Evolutionary conservation across 2,888 invertebrate genomes (phyloP).

Genomic region (Steromphala cineraria): DNA sequence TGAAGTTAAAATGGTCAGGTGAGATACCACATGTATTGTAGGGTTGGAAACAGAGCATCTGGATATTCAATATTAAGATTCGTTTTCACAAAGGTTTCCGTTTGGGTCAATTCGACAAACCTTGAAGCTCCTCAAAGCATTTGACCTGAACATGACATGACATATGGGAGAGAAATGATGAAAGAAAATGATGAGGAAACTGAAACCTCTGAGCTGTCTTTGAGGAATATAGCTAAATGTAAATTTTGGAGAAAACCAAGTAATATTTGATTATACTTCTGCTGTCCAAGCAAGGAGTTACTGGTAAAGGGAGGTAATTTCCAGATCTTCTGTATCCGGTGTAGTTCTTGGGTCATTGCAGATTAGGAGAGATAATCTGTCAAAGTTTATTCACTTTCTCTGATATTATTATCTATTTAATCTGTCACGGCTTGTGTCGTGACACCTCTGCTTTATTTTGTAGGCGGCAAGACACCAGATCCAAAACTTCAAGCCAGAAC

Average conservation of each 20-base stretch:
- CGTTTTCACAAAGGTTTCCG: no score
- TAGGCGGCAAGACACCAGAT: constrained; percentile 99
- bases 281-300: no score
- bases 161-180: no score
- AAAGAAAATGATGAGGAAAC: no score
- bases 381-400: neutral
- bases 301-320: neutral
- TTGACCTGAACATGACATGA: no score
- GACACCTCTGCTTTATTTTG: constrained; percentile 76
- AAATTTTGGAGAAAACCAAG: no score
- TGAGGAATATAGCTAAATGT: no score
- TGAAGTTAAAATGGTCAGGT: neutral
- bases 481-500: constrained; percentile 87
- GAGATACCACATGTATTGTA: neutral
- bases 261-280: no score
- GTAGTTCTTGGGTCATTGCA: neutral
- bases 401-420: constrained; percentile 25
- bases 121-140: no score
- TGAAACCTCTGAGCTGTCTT: no score
- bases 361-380: neutral
- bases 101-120: no score
- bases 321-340: neutral
- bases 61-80: neutral
- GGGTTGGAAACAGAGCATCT: constrained; percentile 3
- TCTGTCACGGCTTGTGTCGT: constrained; percentile 69